Percentiles rank a stretch among this genome's conserved stretches.
phyloP scores from a whole-genome alignment of 2,113 vertebrate species.

The Gyps fulvus region DNA sequence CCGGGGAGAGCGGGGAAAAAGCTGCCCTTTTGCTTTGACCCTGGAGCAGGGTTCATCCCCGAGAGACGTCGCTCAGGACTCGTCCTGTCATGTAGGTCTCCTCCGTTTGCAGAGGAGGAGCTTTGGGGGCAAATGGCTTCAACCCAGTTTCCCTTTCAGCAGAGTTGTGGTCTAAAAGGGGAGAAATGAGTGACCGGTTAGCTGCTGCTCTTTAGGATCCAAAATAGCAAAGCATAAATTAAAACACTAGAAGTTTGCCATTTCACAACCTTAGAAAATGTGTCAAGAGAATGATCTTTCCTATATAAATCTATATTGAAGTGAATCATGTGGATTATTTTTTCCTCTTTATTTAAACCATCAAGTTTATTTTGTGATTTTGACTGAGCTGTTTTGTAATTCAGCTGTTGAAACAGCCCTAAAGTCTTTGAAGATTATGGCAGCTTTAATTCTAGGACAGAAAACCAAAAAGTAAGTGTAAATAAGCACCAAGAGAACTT shows the following conservation, averaged over 20 bases:
- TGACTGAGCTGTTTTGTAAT: conserved; percentile 36
- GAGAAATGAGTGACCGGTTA: not conserved
- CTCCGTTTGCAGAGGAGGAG: not conserved
- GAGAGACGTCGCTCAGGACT: not conserved
- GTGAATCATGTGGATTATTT: not conserved
- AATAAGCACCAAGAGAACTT: not conserved
- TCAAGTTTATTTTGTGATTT: conserved; percentile 12
- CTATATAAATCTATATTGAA: not conserved
- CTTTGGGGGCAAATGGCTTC: not conserved
- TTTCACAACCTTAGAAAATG: not conserved
- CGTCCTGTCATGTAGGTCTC: not conserved
- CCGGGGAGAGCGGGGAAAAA: not conserved
- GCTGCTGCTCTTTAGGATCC: not conserved
- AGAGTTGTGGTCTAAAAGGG: not conserved
- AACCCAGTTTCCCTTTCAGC: not conserved
- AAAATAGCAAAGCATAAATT: not conserved
- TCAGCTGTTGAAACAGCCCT: not conserved
- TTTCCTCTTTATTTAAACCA: conserved; percentile 10
- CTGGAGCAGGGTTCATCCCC: not conserved
- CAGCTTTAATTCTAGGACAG: conserved; percentile 30
- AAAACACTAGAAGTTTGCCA: not conserved
- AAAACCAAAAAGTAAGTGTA: not conserved
- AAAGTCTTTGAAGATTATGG: conserved; percentile 16
- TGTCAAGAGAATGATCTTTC: not conserved
- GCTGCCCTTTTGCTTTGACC: not conserved